Evolutionary conservation across 92 coral and sea anemone species (phyloP), one percentile per base, ranked within the genome.

Genomic region (Parazoanthus darwini): DNA sequence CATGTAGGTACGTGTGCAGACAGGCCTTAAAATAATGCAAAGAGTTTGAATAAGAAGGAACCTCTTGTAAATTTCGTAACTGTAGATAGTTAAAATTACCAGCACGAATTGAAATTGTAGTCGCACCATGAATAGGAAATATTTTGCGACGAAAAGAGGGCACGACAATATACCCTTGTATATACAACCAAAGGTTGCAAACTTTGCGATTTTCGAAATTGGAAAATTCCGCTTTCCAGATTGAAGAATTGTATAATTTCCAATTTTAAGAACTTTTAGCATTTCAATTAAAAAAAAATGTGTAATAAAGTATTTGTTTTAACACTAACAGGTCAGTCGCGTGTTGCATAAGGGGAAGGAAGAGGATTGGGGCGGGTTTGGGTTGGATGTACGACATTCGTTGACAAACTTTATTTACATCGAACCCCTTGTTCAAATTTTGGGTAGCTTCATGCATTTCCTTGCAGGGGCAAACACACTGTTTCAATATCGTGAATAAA

Each of bases 111-210:
- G 26, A 59, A 66, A 63, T 22, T 59, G 25, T 16, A 39, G 54
- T 81, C 74, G 46, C 74, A 10, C 74, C 51, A 81, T 35, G 51
- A 81, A 26, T 15, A 9, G 86, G 33, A 36, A 81, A 56, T 37
- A 36, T 36, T 81, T 81, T 81, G 74, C 80, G 54, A 74, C 48
- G 78, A 39, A 74, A 18, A 74, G 78, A 36, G 78, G 78, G 44
- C 23, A 3, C 7, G 78, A 35, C 35, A 39, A 1, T 18, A 22
- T 23, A 1, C 85, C n/a, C 39, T 59, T 20, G 46, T 39, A 39
- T 13, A 33, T 54, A 42, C 50, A 25, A 65, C 20, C 48, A 8
- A 36, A 63, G 85, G 74, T 81, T 59, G 48, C 35, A 25, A 58
- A 81, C 16, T 65, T 37, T 59, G 33, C 9, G 50, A 63, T 63